Percentiles rank a stretch among this genome's conserved stretches.
Evolutionary conservation across 30 jellyfish, hydroid and myxozoan genomes (phyloP).

Genomic region (Hydra vulgaris): DNA sequence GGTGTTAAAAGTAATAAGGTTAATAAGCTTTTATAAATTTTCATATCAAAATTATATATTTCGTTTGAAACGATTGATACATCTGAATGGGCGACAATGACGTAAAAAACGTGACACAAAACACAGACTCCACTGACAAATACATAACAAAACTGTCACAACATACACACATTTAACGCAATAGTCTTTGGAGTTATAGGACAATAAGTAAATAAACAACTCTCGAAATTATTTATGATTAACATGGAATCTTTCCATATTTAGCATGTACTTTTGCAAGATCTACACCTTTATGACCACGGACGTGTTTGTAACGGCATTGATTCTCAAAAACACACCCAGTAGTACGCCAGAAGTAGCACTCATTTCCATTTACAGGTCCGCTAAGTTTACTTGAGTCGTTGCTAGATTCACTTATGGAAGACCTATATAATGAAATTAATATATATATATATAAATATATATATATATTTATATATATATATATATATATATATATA

Average conservation of each 20-base stretch:
- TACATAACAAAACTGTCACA: background rate
- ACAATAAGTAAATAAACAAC: background rate
- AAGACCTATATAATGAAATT: slow-evolving; percentile 13
- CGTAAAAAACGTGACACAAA: background rate
- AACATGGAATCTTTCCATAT: slow-evolving; percentile 49
- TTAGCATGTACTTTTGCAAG: slow-evolving; percentile 78
- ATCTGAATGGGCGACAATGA: background rate
- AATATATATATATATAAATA: background rate
- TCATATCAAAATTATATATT: background rate
- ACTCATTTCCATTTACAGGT: slow-evolving; percentile 83
- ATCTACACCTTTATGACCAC: slow-evolving; percentile 79
- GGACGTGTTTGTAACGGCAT: slow-evolving; percentile 69
- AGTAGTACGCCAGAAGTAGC: slow-evolving; percentile 92
- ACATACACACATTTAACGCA: slow-evolving; percentile 5
- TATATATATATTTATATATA: too few species aligned
- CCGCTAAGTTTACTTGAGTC: slow-evolving; percentile 62
- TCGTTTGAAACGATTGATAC: background rate
- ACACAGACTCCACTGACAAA: background rate
- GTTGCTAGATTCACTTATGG: slow-evolving; percentile 33
- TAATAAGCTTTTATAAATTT: too few species aligned
- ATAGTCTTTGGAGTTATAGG: background rate
- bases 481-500: background rate
- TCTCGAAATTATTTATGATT: background rate
- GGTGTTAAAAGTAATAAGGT: too few species aligned
- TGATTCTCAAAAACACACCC: slow-evolving; percentile 81